Evolutionary conservation across 2,888 invertebrate species (phyloP).

Genomic region (Lasioglossum leucozonium): DNA sequence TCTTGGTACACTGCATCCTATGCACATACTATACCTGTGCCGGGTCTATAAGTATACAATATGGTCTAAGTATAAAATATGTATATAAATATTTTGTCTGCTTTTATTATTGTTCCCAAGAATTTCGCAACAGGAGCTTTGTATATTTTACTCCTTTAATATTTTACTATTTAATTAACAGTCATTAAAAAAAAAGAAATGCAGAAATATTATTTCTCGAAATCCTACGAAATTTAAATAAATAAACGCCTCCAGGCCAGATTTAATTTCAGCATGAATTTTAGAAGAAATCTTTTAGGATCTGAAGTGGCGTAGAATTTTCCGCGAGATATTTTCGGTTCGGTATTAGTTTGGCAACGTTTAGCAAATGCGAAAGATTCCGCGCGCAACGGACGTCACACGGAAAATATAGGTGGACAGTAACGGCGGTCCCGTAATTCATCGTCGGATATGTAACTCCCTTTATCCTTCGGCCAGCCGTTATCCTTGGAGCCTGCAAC

Average conservation of each 20-base stretch:
- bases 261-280: too few relatives aligned
- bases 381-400: neutral
- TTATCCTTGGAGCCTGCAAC: constrained; percentile 61
- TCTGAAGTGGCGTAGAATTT: neutral
- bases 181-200: too few relatives aligned
- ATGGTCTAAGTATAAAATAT: too few relatives aligned
- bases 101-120: too few relatives aligned
- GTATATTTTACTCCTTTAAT: too few relatives aligned
- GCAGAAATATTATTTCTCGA: neutral
- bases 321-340: neutral
- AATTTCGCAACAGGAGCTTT: too few relatives aligned
- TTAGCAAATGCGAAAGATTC: neutral
- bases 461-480: constrained; percentile 57
- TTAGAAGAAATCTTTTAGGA: too few relatives aligned
- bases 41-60: too few relatives aligned
- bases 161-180: too few relatives aligned
- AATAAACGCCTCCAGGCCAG: neutral
- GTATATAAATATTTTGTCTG: too few relatives aligned
- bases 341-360: neutral
- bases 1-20: too few relatives aligned
- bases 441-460: constrained; percentile 46
- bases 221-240: neutral
- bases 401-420: constrained; percentile 13
- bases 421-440: constrained; percentile 48
- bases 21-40: too few relatives aligned